Percentiles rank a stretch among this genome's conserved stretches.
These are phyloP conservation scores for Florisuga fusca DNA, from an alignment of 2,797 vertebrate species.

Conservation along the genomic window DNA sequence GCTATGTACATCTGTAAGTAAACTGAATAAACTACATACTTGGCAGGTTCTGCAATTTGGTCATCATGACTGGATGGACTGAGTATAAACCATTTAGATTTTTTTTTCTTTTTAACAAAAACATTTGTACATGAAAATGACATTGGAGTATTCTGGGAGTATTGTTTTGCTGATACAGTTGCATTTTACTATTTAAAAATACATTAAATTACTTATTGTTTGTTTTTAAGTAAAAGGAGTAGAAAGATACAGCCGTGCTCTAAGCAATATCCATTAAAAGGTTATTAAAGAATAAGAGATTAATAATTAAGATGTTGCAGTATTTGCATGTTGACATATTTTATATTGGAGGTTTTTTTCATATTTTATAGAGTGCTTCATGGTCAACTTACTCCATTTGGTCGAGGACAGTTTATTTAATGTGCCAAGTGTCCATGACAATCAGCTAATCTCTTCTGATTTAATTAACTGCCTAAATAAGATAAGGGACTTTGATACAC, in stretches of 20 bases:
- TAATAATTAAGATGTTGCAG: background rate
- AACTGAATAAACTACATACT: background rate
- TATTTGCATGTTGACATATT: background rate
- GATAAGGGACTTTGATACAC: background rate
- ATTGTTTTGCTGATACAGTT: background rate
- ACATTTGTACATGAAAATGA: background rate
- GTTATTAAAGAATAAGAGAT: background rate
- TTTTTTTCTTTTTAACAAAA: background rate
- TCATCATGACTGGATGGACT: background rate
- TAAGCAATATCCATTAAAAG: background rate
- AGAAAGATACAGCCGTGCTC: background rate
- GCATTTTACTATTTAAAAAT: background rate
- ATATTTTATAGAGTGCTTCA: background rate
- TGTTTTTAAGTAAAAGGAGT: background rate
- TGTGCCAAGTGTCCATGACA: background rate
- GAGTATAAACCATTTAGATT: background rate
- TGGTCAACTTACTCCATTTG: background rate
- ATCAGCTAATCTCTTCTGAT: background rate
- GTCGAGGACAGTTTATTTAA: background rate
- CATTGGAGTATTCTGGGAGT: background rate
- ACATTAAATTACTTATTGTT: background rate
- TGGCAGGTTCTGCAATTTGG: background rate
- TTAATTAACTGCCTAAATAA: constrained; percentile 40
- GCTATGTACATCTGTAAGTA: background rate
- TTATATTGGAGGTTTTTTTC: background rate